Evolutionary conservation across 2,113 vertebrate species (phyloP).

Genomic region (Neogale vison): DNA sequence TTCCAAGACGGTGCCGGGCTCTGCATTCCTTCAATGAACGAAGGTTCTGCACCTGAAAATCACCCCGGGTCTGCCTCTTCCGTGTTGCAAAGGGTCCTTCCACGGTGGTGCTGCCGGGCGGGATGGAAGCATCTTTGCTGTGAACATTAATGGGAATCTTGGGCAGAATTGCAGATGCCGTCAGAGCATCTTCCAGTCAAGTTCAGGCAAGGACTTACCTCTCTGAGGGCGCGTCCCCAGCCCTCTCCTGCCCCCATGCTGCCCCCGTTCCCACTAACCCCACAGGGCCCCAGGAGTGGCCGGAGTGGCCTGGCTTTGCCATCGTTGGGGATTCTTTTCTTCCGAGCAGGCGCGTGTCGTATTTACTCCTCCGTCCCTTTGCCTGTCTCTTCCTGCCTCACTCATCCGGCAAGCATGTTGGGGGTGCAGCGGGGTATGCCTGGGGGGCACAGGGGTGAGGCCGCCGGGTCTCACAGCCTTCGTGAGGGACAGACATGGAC

Average conservation of each 20-base stretch:
- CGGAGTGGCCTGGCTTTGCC: rapidly evolving
- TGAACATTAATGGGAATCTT: not conserved
- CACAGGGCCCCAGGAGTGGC: rapidly evolving
- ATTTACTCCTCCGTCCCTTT: rapidly evolving
- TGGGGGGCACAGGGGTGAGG: not conserved
- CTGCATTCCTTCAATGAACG: not conserved
- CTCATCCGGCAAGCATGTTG: rapidly evolving
- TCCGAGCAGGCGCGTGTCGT: rapidly evolving
- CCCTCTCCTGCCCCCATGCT: rapidly evolving
- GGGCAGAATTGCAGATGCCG: not conserved
- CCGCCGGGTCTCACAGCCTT: not conserved
- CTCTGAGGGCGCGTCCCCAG: too few relatives aligned
- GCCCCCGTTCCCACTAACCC: rapidly evolving
- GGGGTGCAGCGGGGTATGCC: not conserved
- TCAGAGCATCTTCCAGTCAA: not conserved
- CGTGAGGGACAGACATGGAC: not conserved
- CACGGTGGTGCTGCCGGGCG: too few relatives aligned
- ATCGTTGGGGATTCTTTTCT: not conserved
- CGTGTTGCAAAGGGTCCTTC: not conserved
- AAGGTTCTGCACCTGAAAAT: not conserved
- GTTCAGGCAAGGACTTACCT: not conserved
- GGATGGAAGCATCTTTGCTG: not conserved
- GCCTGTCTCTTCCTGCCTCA: not conserved
- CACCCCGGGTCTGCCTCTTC: not conserved
- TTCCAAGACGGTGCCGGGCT: rapidly evolving